phyloP scores from a whole-genome alignment of 2,113 vertebrate species.

The Sigmodon hispidus region DNA sequence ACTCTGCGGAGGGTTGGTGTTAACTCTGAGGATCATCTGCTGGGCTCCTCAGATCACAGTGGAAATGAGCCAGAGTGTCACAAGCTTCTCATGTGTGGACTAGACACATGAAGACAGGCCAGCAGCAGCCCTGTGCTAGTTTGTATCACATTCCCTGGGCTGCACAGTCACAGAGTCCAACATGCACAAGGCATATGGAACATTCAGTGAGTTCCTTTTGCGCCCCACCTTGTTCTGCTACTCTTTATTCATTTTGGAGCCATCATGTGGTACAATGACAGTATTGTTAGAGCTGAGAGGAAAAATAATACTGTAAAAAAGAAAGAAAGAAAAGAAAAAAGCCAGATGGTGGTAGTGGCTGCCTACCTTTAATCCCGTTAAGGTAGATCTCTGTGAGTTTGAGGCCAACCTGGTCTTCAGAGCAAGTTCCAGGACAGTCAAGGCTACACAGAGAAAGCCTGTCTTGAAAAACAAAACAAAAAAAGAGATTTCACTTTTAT shows the following conservation, averaged over 20 bases:
- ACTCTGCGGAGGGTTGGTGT: not conserved
- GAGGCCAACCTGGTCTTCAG: too few species aligned
- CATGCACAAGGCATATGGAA: not conserved
- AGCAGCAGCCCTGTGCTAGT: not conserved
- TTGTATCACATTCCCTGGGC: not conserved
- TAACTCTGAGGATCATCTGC: not conserved
- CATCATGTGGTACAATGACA: not conserved
- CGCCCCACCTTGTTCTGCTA: rapidly evolving
- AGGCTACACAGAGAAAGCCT: too few species aligned
- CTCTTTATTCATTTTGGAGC: not conserved
- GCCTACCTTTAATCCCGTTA: too few species aligned
- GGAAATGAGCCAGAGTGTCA: not conserved
- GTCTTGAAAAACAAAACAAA: not conserved
- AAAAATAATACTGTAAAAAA: not conserved
- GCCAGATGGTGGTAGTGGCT: too few species aligned
- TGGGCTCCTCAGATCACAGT: not conserved
- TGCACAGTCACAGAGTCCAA: not conserved
- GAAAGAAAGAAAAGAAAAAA: too few species aligned
- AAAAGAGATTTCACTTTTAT: not conserved
- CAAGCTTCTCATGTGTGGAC: rapidly evolving
- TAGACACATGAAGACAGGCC: too few species aligned
- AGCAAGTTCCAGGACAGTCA: too few species aligned
- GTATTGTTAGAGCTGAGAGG: not conserved
- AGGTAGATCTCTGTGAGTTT: too few species aligned
- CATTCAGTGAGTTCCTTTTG: not conserved